phyloP scores from a whole-genome alignment of 2,888 invertebrate genomes.

The Achlya flavicornis region DNA sequence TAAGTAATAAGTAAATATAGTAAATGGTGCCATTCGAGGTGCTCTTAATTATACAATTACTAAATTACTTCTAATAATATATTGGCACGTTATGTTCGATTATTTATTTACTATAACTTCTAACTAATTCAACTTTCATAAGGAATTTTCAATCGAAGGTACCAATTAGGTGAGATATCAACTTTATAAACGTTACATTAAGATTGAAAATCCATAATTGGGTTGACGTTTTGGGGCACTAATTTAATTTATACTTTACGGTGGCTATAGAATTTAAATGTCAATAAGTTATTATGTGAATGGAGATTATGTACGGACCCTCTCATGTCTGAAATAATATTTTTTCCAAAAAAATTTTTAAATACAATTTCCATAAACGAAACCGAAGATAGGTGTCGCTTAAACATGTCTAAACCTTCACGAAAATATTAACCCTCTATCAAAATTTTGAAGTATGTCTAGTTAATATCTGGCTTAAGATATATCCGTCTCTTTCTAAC shows the following conservation, averaged over 20 bases:
- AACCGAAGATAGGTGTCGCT: no score
- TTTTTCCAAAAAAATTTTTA: no score
- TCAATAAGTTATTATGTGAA: not conserved
- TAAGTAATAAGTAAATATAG: not conserved
- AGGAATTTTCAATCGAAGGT: not conserved
- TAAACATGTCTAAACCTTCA: not conserved
- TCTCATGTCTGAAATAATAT: slow-evolving; percentile 11
- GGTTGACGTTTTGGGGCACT: slow-evolving; percentile 19
- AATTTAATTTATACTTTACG: slow-evolving; percentile 16
- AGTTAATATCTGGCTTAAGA: no score
- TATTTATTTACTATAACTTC: slow-evolving; percentile 1
- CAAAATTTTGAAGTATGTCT: no score
- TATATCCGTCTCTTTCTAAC: no score
- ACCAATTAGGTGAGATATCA: not conserved
- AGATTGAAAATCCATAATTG: slow-evolving; percentile 16
- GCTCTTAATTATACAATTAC: not conserved
- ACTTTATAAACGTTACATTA: not conserved
- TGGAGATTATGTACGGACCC: not conserved
- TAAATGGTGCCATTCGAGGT: not conserved
- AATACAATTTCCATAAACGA: no score
- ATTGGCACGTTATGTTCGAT: slow-evolving; percentile 2
- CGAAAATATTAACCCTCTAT: no score
- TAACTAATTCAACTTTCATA: not conserved
- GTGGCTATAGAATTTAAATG: not conserved
- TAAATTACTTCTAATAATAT: slow-evolving; percentile 1